Base-by-base conservation (phyloP, 2,888 invertebrate genomes). In the Dicyrtoma fusca region DNA sequence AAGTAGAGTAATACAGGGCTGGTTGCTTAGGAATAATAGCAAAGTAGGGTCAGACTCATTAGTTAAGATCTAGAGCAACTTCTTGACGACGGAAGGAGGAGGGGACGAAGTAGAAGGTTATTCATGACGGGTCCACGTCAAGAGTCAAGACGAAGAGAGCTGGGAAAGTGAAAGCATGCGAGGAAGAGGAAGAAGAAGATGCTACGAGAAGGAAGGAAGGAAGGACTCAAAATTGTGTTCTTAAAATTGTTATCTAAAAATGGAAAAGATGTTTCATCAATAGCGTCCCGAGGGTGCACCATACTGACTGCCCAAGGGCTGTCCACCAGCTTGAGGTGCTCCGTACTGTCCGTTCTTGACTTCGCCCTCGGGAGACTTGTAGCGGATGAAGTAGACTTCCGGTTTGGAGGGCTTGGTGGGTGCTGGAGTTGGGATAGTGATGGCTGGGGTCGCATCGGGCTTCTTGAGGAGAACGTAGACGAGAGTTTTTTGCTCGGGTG, bases 381-480 rank as follows among this genome's bases (percentile, higher is more conserved):
- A 91, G 81, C 89, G 88, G 88, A 91, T 93, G 88, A 93, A 93
- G 89, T 92, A 93, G 72, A 93, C 93, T 86, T 93, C 93, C 71
- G 93, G 93, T 86, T 92, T 92, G 84, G 91, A 89, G 77, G 92
- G 92, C 82, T 91, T 91, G 65, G 92, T 92, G 61, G 92, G 92
- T 0, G 89, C 89, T 11, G 89, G 86, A 17, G 90, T 89, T 61
- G 92, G 92, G 81, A 92, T 88, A 81, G 87, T 86, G 84, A 93
- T 89, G 81, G 92, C 91, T 79, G 90, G 91, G 77, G 90, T 90
- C 75, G 92, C 91, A 82, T 92, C 92, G 82, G 92, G 92, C 83
- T 90, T 91, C 88, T 92, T 93, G 81, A 92, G 92, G 84, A 93
- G 85, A 53, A 94, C 93, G 85, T 94, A 94, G 81, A 93, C 92